Evolutionary conservation across 2,888 invertebrate genomes (phyloP), one percentile per base, ranked within the genome.

Genomic region (Blera fallax): DNA sequence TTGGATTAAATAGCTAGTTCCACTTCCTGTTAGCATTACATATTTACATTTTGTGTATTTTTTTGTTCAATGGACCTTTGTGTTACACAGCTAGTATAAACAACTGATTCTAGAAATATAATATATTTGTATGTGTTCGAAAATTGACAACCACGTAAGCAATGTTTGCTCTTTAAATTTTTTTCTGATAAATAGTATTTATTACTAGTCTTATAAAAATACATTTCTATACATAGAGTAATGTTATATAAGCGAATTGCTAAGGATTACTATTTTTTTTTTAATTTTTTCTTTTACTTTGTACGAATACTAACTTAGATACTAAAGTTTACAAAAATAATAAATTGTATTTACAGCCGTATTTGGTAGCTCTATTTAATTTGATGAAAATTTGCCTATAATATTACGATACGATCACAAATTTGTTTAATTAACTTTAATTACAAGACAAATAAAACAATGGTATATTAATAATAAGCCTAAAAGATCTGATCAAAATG

Each of bases 371-470:
- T 62, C 43, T 67, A 54, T 5, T 54, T 73, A 79, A 54, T 54
- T 62, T 62, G 54, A 79, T 50, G 60, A 54, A 40, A 29, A 73
- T 43, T 65, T 65, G 7, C 52, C 45, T 84, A 83, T 27, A 54
- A 54, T 54, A 64, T 82, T 54, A 82, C 27, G 58, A 24, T 82
- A 82, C 72, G 64, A 84, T 80, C 84, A 80, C 84, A 84, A 80
- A 80, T 74, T 73, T 73, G 69, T 45, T 69, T 67, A 65, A 65
- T 50, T 73, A 67, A 67, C 29, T 73, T 56, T 27, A 62, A 62
- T 77, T 52, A 43, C 40, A 60, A 18, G 48, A 14, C 34, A 21
- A 45, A 21, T 16, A n/a, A 69, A 52, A 43, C 48, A 50, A 34
- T 16, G 16, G 37, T 29, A 32, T 21, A 40, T 10, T 8, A 32